Evolutionary conservation across 2,888 invertebrate genomes (phyloP).

Genomic region (Harpagoxenus sublaevis): DNA sequence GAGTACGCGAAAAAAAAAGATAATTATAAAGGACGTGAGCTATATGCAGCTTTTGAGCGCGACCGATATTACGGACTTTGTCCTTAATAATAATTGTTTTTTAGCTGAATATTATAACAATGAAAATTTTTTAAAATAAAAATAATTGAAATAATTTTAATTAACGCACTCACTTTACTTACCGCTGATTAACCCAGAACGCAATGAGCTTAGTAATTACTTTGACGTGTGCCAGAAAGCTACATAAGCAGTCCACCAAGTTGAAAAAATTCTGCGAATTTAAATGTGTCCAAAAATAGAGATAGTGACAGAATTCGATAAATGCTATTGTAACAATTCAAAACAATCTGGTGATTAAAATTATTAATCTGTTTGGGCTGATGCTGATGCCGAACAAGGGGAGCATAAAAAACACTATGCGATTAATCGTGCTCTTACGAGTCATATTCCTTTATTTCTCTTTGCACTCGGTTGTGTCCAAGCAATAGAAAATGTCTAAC

Average conservation of each 20-base stretch:
- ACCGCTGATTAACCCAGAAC: constrained; percentile 37
- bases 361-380: not conserved
- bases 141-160: not conserved
- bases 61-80: not conserved
- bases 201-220: not conserved
- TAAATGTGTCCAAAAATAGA: constrained; percentile 21
- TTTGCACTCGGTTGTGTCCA: not conserved
- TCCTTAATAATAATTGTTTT: not conserved
- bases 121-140: not conserved
- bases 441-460: constrained; percentile 4
- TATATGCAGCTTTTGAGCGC: not conserved
- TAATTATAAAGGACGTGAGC: not conserved
- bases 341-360: constrained; percentile 19
- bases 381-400: constrained; percentile 20
- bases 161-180: not conserved
- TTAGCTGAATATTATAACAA: not conserved
- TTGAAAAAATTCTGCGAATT: constrained; percentile 15
- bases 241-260: constrained; percentile 23
- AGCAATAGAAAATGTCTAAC: not conserved
- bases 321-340: not conserved
- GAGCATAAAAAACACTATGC: not conserved
- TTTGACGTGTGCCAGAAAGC: constrained; percentile 6
- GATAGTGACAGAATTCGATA: constrained; percentile 13
- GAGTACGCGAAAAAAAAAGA: not conserved
- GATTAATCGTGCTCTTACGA: constrained; percentile 22